Conservation (phyloP, 2,797 vertebrate genomes). For the Neolamprologus multifasciatus region DNA sequence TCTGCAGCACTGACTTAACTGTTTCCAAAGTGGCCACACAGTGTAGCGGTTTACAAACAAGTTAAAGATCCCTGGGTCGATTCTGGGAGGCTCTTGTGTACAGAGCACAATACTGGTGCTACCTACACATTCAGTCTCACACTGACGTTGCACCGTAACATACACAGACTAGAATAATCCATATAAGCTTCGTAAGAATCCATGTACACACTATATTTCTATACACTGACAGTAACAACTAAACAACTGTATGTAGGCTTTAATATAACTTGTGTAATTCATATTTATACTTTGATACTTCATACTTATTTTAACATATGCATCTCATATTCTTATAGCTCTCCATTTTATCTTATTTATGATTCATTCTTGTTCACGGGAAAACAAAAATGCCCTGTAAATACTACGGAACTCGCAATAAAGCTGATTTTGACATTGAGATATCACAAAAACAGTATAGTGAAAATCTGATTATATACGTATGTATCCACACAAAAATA, state of each 20-base stretch:
- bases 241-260: background rate
- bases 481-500: background rate
- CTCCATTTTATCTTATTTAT: background rate
- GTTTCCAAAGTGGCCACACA: background rate
- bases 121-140: background rate
- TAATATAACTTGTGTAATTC: background rate
- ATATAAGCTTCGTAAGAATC: background rate
- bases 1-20: background rate
- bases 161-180: background rate
- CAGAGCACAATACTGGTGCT: background rate
- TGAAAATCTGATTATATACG: background rate
- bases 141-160: background rate
- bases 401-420: accelerated
- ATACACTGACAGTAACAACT: background rate
- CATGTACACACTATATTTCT: background rate
- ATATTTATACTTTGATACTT: background rate
- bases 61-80: background rate
- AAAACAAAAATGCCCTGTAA: background rate
- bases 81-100: background rate
- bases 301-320: background rate
- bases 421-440: background rate
- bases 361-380: accelerated
- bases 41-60: background rate
- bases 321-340: background rate
- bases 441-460: background rate